These are phyloP conservation scores for Cheilosia pagana DNA, from an alignment of 2,888 invertebrate genomes.

Conservation along the genomic window DNA sequence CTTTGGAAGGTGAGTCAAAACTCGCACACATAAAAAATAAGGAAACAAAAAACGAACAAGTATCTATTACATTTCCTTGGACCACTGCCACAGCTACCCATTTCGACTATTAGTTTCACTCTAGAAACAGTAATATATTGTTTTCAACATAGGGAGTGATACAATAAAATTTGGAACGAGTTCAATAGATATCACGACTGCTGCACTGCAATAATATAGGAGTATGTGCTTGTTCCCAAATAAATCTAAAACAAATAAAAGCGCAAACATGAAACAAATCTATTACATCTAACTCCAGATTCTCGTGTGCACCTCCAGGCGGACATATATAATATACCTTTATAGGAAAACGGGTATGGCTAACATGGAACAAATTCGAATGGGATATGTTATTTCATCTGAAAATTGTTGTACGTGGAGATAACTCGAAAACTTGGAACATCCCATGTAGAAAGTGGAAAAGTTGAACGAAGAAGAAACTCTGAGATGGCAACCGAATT, in stretches of 20 bases:
- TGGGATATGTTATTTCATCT: conserved; percentile 56
- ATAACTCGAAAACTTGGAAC: conserved; percentile 46
- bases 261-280: conserved; percentile 23
- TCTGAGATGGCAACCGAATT: conserved; percentile 21
- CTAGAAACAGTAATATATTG: conserved; percentile 30
- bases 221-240: conserved; percentile 2
- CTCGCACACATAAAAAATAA: not conserved
- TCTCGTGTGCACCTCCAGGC: not conserved
- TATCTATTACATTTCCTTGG: conserved; percentile 19
- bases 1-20: not conserved
- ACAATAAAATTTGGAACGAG: conserved; percentile 44
- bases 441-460: conserved; percentile 18
- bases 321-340: not conserved
- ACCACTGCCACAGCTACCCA: conserved; percentile 25
- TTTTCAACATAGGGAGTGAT: conserved; percentile 13
- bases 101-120: conserved; percentile 30
- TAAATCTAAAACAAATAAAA: conserved; percentile 42
- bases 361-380: conserved; percentile 47
- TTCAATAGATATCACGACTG: conserved; percentile 41
- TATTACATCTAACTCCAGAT: conserved; percentile 29
- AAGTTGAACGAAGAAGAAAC: conserved; percentile 35
- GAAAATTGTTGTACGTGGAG: conserved; percentile 43
- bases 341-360: conserved; percentile 7
- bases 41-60: not conserved
- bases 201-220: conserved; percentile 7